Conservation (phyloP, 92 coral and sea anemone genomes). For the Muricea muricata region DNA sequence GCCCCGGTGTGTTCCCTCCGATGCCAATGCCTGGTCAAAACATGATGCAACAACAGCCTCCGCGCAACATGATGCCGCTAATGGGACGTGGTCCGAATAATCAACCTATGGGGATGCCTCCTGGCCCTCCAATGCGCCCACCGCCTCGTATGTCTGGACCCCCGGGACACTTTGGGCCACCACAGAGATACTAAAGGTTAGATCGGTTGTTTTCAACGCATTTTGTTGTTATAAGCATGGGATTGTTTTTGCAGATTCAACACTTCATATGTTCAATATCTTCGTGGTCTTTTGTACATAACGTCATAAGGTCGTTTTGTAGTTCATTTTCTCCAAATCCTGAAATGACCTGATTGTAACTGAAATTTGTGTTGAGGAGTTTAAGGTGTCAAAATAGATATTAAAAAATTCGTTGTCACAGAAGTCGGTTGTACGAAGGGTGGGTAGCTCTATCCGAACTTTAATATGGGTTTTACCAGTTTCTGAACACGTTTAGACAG, state of each 20-base stretch:
- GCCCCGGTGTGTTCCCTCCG: constrained; percentile 57
- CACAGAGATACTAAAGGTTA: constrained; percentile 35
- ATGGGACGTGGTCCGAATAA: constrained; percentile 28
- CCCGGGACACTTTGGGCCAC: constrained; percentile 39
- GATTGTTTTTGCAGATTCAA: too few relatives aligned
- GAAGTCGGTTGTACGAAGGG: too few relatives aligned
- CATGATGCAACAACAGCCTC: neutral
- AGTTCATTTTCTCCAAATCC: too few relatives aligned
- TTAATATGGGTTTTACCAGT: too few relatives aligned
- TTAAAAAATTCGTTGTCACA: too few relatives aligned
- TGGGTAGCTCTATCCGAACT: too few relatives aligned
- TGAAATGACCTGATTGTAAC: too few relatives aligned
- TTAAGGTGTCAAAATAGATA: too few relatives aligned
- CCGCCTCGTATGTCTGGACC: neutral
- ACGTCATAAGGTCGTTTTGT: neutral
- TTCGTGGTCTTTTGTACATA: neutral
- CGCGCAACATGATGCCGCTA: constrained; percentile 31
- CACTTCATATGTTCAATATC: too few relatives aligned
- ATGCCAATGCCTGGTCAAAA: constrained; percentile 25
- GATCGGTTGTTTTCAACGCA: neutral
- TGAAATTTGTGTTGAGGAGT: too few relatives aligned
- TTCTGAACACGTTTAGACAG: too few relatives aligned
- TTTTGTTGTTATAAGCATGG: neutral
- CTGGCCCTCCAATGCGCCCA: constrained; percentile 35
- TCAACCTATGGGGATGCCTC: constrained; percentile 17